Evolutionary conservation across 1,140 invertebrate genomes (phyloP).

Genomic region (Bacillus rossius): DNA sequence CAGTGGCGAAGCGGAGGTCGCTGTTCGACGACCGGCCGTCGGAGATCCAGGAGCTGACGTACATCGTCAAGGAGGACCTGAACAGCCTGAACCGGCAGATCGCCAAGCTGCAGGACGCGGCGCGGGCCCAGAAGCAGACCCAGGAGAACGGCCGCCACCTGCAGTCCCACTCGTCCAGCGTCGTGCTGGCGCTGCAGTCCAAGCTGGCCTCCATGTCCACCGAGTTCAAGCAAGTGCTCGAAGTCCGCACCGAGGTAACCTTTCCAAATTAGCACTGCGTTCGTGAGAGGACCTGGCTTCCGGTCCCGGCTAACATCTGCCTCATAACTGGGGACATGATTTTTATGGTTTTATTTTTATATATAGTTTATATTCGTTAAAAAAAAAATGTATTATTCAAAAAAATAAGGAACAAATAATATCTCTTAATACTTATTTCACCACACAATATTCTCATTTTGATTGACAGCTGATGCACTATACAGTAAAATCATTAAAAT

Average conservation of each 20-base stretch:
- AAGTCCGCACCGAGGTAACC: conserved; percentile 68
- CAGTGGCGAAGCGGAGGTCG: conserved; percentile 95
- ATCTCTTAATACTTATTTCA: too few relatives aligned
- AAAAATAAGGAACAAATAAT: too few relatives aligned
- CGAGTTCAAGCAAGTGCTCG: conserved; percentile 91
- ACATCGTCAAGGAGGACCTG: conserved; percentile 96
- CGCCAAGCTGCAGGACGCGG: conserved; percentile 74
- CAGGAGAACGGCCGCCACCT: conserved; percentile 67
- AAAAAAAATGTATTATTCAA: too few relatives aligned
- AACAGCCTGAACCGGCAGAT: conserved; percentile 95
- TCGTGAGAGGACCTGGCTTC: too few relatives aligned
- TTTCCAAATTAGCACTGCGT: too few relatives aligned
- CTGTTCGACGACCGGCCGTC: conserved; percentile 93
- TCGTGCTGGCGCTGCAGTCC: conserved; percentile 91
- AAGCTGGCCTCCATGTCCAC: conserved; percentile 95
- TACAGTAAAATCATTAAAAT: too few relatives aligned
- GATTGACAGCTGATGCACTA: too few relatives aligned
- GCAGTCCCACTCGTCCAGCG: conserved; percentile 92
- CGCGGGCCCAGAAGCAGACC: conserved; percentile 52
- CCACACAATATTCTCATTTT: too few relatives aligned
- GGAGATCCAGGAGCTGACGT: conserved; percentile 97
- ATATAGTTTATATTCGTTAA: too few relatives aligned
- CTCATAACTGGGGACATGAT: too few relatives aligned
- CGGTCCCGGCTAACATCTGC: too few relatives aligned
- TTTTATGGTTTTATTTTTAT: too few relatives aligned